phyloP scores from a whole-genome alignment of 2,113 vertebrate genomes.

The Rattus norvegicus region GRCr8 NC_086022.1:82622001-82622500 shows the following conservation, averaged over 20 bases:
- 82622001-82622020: constrained; percentile 74
- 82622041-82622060: constrained; percentile 88
- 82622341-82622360: constrained; percentile 97
- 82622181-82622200: constrained; percentile 80
- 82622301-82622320: constrained; percentile 99
- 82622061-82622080: constrained; percentile 84
- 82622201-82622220: constrained; percentile 91
- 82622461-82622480: constrained; percentile 78
- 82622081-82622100: constrained; percentile 89
- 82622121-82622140: constrained; percentile 87
- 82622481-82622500: constrained; percentile 56
- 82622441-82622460: constrained; percentile 66
- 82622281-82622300: constrained; percentile 99
- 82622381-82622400: constrained; percentile 63
- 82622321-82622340: constrained; percentile 99
- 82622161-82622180: constrained; percentile 90
- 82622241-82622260: constrained; percentile 98
- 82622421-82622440: constrained; percentile 92
- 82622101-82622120: constrained; percentile 91
- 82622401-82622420: constrained; percentile 85
- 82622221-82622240: constrained; percentile 97
- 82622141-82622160: constrained; percentile 81
- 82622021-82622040: constrained; percentile 91
- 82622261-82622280: constrained; percentile 99
- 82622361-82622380: constrained; percentile 93